Evolutionary conservation across 2,797 vertebrate genomes (phyloP), one percentile per base, ranked within the genome.

Genomic region (Lacerta bilineata): DNA sequence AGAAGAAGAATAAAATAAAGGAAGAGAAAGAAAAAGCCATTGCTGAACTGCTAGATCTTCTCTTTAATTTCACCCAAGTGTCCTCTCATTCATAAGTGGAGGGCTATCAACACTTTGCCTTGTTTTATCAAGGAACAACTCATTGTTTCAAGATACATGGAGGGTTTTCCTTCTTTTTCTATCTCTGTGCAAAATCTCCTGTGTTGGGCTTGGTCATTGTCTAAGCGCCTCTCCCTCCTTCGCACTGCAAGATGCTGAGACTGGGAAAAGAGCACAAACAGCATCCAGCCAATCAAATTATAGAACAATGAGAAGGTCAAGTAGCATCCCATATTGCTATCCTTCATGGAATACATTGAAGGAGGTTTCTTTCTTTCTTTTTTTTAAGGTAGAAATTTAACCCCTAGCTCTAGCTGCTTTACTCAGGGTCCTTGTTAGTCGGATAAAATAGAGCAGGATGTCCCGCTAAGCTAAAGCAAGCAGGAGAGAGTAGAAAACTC

Each of bases 351-450:
- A 91, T 92, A 82, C 89, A 87, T 59, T 59, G 61, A 55, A 2
- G 74, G 43, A 83, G 25, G 61, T 86, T 89, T 55, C 50, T 87
- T 77, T 84, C 86, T 89, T 50, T 0, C 86, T 78, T 78, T 78
- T 84, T 90, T 68, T 83, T 87, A 92, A 90, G 61, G 46, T 89
- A 86, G 79, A 92, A 95, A 94, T 93, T 96, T 96, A 97, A 96
- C 95, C 94, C 93, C 92, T 93, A 83, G 15, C 50, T 85, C 46
- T 20, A 83, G 59, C 1, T 55, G 85, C 50, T n/a, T 5, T 80
- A 89, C 85, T 80, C 55, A 75, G 88, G 88, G 77, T 90, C 85
- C 75, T 90, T 94, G 85, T 74, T 87, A 88, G 92, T 89, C 80
- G 50, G 69, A 86, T 87, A 88, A 92, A 93, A 88, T 89, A 93